Conservation (phyloP, 2,113 vertebrate genomes). For the Apodemus speciosus region DNA sequence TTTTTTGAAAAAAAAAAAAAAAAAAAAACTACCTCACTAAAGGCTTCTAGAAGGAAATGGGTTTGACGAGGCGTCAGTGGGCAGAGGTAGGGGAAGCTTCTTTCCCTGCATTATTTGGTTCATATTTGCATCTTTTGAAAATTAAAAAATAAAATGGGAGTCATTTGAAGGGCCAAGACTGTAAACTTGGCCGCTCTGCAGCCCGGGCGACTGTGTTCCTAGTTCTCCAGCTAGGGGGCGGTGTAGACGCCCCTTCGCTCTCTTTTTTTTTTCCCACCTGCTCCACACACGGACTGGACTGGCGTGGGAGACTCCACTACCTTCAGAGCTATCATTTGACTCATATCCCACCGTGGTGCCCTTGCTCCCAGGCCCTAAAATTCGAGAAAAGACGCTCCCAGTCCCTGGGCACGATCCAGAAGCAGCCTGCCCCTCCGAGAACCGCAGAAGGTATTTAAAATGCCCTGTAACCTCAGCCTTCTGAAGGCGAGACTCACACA, state of each 20-base stretch:
- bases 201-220: not conserved
- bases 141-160: not conserved
- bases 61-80: slow-evolving; percentile 69
- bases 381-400: slow-evolving; percentile 68
- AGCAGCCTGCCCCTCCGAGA: slow-evolving; percentile 70
- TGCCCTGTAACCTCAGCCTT: slow-evolving; percentile 73
- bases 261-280: slow-evolving; percentile 48
- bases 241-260: slow-evolving; percentile 60
- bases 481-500: slow-evolving; percentile 58
- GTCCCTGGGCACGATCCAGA: slow-evolving; percentile 73
- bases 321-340: slow-evolving; percentile 77
- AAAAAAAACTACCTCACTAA: slow-evolving; percentile 64
- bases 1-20: not conserved
- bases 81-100: not conserved
- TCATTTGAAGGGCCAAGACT: slow-evolving; percentile 44
- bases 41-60: slow-evolving; percentile 70
- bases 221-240: slow-evolving; percentile 70
- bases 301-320: slow-evolving; percentile 74
- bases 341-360: slow-evolving; percentile 75
- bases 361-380: slow-evolving; percentile 75
- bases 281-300: slow-evolving; percentile 70
- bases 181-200: not conserved
- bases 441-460: slow-evolving; percentile 77
- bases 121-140: slow-evolving; percentile 39
- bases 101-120: slow-evolving; percentile 26